Evolutionary conservation across 2,113 vertebrate genomes (phyloP).

Genomic region (Periophthalmus modestus): DNA sequence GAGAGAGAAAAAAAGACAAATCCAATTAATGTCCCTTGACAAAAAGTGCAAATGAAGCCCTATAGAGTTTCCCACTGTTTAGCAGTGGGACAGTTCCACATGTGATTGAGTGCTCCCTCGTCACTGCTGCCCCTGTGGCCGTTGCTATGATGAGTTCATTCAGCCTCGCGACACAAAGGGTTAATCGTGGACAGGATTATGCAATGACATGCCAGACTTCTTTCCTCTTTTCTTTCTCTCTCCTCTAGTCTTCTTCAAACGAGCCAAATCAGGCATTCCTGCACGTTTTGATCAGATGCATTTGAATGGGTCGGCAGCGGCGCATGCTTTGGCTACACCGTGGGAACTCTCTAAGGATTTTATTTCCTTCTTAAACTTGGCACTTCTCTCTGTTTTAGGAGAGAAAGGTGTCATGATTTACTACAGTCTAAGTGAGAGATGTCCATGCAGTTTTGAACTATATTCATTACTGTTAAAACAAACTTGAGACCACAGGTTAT

Average conservation of each 20-base stretch:
- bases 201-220: constrained; percentile 65
- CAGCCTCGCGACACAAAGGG: constrained; percentile 62
- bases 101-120: constrained; percentile 48
- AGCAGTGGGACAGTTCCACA: constrained; percentile 27
- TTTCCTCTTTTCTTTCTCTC: constrained; percentile 23
- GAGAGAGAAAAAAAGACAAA: background rate
- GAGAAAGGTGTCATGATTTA: constrained; percentile 31
- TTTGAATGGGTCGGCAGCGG: constrained; percentile 45
- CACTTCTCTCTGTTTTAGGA: constrained; percentile 30
- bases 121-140: constrained; percentile 58
- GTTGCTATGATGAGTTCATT: constrained; percentile 68
- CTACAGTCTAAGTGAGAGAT: constrained; percentile 37
- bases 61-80: constrained; percentile 35
- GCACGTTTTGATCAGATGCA: constrained; percentile 62
- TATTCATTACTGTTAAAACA: constrained; percentile 20
- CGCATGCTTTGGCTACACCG: constrained; percentile 46
- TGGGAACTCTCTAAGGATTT: constrained; percentile 57
- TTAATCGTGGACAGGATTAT: constrained; percentile 74
- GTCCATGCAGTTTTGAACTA: constrained; percentile 24
- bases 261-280: constrained; percentile 66
- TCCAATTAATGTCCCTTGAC: background rate
- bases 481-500: constrained; percentile 39
- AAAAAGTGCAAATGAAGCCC: constrained; percentile 3
- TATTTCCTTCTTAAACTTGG: constrained; percentile 21
- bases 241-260: constrained; percentile 28